A percentile compares a stretch with the other conserved stretches of the same genome.
Conservation (phyloP, 1,140 invertebrate genomes). For the Odontomachus brunneus region DNA sequence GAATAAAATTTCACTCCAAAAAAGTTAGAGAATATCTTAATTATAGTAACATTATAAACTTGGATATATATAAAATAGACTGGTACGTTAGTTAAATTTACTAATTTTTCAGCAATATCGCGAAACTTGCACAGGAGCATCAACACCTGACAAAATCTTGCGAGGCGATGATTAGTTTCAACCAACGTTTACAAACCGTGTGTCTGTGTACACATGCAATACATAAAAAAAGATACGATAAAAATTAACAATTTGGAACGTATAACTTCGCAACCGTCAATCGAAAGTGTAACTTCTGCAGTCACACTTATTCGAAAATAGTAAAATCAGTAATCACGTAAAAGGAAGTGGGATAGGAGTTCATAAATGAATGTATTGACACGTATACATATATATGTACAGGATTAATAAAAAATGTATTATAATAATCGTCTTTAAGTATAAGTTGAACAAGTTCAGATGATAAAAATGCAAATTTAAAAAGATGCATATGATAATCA, state of each 20-base stretch:
- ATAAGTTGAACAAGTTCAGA: slow-evolving; percentile 73
- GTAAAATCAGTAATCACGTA: slow-evolving; percentile 37
- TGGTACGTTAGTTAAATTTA: neutral
- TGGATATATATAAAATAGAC: too few relatives aligned
- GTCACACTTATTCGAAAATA: slow-evolving; percentile 48
- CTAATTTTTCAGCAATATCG: slow-evolving; percentile 74
- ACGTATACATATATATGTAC: slow-evolving; percentile 45
- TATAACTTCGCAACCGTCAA: slow-evolving; percentile 30
- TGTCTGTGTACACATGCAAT: slow-evolving; percentile 72
- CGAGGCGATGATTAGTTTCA: slow-evolving; percentile 68
- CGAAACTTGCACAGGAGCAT: slow-evolving; percentile 79
- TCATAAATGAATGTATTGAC: slow-evolving; percentile 39
- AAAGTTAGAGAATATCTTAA: too few relatives aligned
- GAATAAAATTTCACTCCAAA: too few relatives aligned
- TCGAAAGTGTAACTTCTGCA: neutral
- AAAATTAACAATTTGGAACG: slow-evolving; percentile 67
- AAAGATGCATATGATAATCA: slow-evolving; percentile 78
- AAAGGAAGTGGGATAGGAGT: slow-evolving; percentile 30
- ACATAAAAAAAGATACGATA: slow-evolving; percentile 71
- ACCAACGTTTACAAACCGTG: slow-evolving; percentile 77
- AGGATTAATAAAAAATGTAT: slow-evolving; percentile 85
- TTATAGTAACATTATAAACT: too few relatives aligned
- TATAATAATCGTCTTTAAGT: slow-evolving; percentile 80
- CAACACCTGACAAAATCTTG: slow-evolving; percentile 72
- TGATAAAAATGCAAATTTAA: slow-evolving; percentile 77